Conservation (phyloP, 2,797 vertebrate genomes). For the Sitta carolinensis region DNA sequence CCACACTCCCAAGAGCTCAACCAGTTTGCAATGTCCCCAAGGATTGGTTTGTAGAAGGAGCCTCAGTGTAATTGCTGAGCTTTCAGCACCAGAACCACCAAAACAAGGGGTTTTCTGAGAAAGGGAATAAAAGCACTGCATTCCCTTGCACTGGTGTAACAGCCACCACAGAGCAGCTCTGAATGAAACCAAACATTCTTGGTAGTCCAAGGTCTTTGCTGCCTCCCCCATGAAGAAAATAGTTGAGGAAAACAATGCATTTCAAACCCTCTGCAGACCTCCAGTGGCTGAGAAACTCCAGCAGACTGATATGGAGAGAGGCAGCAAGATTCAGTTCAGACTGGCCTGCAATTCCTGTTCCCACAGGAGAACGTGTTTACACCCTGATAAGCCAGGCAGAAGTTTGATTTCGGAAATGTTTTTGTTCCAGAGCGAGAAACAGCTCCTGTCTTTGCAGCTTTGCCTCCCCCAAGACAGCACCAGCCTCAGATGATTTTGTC, state of each 20-base stretch:
- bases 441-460: background rate
- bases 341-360: background rate
- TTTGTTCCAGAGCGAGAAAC: background rate
- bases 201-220: background rate
- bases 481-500: background rate
- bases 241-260: background rate
- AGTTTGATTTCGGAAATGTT: background rate
- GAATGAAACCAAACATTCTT: background rate
- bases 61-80: fast-evolving
- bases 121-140: background rate
- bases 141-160: background rate
- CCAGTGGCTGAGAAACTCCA: background rate
- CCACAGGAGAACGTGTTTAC: background rate
- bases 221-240: too few species aligned
- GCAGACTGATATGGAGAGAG: background rate
- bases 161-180: background rate
- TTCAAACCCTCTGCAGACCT: background rate
- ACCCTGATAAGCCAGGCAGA: background rate
- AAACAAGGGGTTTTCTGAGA: background rate
- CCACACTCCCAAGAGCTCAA: background rate
- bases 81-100: background rate
- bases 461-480: background rate
- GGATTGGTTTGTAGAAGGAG: background rate
- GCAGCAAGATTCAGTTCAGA: background rate
- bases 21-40: background rate